Percentiles rank a stretch among this genome's conserved stretches.
Conservation (phyloP, 2,113 vertebrate species). For the Myocastor coypus region DNA sequence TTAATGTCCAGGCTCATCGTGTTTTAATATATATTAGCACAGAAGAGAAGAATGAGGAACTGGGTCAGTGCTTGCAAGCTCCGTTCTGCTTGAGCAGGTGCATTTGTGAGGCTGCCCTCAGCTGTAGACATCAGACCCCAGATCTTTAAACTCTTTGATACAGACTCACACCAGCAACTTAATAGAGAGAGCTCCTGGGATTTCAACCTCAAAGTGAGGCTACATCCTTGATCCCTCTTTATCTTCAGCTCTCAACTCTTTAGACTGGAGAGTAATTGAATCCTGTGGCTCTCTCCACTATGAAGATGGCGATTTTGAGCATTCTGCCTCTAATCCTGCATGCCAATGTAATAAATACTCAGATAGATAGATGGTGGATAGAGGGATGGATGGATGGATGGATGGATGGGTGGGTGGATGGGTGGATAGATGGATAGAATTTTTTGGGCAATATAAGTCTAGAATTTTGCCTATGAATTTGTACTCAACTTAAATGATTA, state of each 20-base stretch:
- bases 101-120: not conserved
- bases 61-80: not conserved
- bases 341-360: not conserved
- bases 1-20: not conserved
- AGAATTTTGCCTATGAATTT: no score
- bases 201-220: not conserved
- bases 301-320: not conserved
- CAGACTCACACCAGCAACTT: not conserved
- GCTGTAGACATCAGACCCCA: not conserved
- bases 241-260: not conserved
- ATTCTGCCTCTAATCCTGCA: not conserved
- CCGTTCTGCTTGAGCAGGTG: not conserved
- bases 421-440: not conserved
- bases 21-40: accelerated
- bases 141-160: not conserved
- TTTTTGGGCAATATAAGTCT: not conserved
- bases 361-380: no score
- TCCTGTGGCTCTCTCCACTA: not conserved
- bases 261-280: not conserved
- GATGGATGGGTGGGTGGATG: not conserved
- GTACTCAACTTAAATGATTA: not conserved
- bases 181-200: not conserved
- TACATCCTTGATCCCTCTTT: not conserved
- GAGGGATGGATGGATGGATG: not conserved
- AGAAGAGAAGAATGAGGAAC: not conserved